Conservation (phyloP, 2,113 vertebrate genomes). For the Rhinogobius similis region DNA sequence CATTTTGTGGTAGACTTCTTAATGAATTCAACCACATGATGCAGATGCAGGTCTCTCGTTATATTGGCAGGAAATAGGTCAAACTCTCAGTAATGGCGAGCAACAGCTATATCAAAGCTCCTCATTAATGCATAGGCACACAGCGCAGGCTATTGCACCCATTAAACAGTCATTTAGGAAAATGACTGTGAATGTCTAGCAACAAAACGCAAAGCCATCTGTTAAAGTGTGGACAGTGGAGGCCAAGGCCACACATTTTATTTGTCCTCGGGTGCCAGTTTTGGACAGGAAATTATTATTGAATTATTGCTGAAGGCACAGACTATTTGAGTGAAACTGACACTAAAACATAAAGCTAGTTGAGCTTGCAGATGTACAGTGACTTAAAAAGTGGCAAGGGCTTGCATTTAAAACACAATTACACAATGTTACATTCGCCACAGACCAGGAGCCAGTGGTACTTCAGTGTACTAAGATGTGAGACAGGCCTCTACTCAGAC, state of each 20-base stretch:
- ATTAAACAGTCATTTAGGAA: conserved; percentile 46
- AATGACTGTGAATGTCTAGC: conserved; percentile 38
- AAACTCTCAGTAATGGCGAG: conserved; percentile 39
- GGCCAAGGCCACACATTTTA: conserved; percentile 2
- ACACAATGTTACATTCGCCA: neutral
- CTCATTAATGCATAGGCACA: conserved; percentile 60
- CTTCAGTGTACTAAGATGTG: too few relatives aligned
- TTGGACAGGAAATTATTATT: conserved; percentile 6
- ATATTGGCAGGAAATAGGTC: conserved; percentile 37
- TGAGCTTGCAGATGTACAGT: conserved; percentile 2
- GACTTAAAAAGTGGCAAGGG: neutral
- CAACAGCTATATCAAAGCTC: conserved; percentile 38
- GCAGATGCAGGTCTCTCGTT: conserved; percentile 38
- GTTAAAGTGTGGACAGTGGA: conserved; percentile 6
- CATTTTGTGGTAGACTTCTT: conserved; percentile 18
- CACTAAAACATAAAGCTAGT: conserved; percentile 4
- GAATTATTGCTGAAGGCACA: neutral
- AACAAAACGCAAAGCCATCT: conserved; percentile 26
- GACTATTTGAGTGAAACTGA: neutral
- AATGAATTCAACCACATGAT: conserved; percentile 37
- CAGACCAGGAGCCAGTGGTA: neutral
- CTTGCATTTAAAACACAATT: neutral
- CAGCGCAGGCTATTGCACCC: conserved; percentile 32
- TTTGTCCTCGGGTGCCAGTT: conserved; percentile 8
- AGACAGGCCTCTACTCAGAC: too few relatives aligned